These are phyloP conservation scores for Sebastes taczanowskii DNA, from an alignment of 2,797 vertebrate genomes.

Conservation along the genomic window DNA sequence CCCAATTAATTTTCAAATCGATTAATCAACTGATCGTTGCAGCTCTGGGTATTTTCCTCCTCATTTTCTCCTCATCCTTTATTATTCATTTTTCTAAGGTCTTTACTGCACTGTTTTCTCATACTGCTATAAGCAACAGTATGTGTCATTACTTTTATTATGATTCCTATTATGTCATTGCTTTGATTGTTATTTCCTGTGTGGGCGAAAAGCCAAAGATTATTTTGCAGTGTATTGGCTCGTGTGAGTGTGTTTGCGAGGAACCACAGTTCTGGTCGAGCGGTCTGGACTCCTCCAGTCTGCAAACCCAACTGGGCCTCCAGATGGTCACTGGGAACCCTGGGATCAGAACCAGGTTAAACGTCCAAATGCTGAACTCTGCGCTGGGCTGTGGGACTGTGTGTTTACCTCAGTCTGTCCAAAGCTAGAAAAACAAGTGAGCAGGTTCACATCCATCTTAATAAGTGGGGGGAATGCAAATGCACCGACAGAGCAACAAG, in stretches of 20 bases:
- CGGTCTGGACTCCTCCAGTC: not conserved
- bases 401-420: slow-evolving; percentile 10
- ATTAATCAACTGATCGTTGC: not conserved
- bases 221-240: not conserved
- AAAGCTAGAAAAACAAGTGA: not conserved
- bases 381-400: not conserved
- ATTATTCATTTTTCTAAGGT: not conserved
- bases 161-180: not conserved
- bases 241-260: not conserved
- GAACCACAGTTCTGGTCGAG: slow-evolving; percentile 2
- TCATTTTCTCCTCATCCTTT: not conserved
- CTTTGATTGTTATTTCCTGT: not conserved
- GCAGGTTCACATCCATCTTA: not conserved
- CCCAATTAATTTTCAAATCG: too few species aligned
- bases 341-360: slow-evolving; percentile 34
- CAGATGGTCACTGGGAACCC: slow-evolving; percentile 48
- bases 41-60: not conserved
- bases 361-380: slow-evolving; percentile 22
- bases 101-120: not conserved
- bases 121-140: too few species aligned
- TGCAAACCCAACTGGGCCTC: slow-evolving; percentile 42
- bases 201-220: not conserved
- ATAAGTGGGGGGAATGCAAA: not conserved
- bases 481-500: not conserved
- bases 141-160: not conserved